A percentile compares a stretch with the other conserved stretches of the same genome.
phyloP scores from a whole-genome alignment of 2,797 vertebrate species.

The Aphelocoma californica region DNA sequence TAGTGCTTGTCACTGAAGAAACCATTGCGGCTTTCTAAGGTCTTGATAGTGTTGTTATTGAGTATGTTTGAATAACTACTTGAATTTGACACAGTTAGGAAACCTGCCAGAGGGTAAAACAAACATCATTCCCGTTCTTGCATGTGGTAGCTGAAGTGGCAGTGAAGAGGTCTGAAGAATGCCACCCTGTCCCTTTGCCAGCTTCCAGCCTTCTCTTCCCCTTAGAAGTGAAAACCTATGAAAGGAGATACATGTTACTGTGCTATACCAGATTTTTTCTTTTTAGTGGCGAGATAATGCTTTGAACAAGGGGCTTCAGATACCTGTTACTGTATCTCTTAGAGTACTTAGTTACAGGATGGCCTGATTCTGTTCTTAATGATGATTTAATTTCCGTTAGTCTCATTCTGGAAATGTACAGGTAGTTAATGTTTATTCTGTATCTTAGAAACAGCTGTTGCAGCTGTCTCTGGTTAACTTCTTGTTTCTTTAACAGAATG shows the following conservation, averaged over 20 bases:
- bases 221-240: neutral
- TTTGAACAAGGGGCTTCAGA: neutral
- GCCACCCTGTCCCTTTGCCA: neutral
- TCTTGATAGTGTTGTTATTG: neutral
- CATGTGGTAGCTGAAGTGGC: neutral
- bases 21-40: neutral
- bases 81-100: constrained; percentile 9
- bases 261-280: neutral
- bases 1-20: neutral
- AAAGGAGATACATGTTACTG: neutral
- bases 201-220: neutral
- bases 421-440: neutral
- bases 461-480: neutral
- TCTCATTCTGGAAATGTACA: neutral
- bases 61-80: constrained; percentile 11
- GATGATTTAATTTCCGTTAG: neutral
- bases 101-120: neutral
- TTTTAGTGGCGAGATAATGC: neutral
- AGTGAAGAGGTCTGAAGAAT: neutral
- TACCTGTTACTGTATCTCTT: neutral
- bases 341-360: neutral
- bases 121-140: neutral
- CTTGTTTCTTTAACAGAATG: neutral
- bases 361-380: neutral
- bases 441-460: neutral